Evolutionary conservation across 2,888 invertebrate genomes (phyloP).

Genomic region (Synanthedon formicaeformis): DNA sequence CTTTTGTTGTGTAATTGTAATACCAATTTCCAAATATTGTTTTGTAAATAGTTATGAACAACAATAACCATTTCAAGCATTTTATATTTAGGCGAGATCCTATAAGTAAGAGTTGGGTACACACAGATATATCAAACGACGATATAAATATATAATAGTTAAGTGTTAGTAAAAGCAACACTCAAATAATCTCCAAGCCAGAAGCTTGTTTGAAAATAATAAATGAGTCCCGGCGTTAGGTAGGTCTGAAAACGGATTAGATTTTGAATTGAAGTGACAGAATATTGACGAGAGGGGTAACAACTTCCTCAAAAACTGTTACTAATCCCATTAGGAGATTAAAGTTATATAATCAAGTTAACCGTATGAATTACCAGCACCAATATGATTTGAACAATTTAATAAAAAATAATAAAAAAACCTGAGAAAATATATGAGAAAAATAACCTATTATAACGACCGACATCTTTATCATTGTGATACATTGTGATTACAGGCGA

Average conservation of each 20-base stretch:
- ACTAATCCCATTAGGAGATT: not conserved
- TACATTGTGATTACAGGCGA: too few relatives aligned
- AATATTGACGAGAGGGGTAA: constrained; percentile 29
- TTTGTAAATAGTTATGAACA: too few relatives aligned
- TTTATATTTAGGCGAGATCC: too few relatives aligned
- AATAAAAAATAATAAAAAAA: too few relatives aligned
- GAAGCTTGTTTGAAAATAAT: constrained; percentile 12
- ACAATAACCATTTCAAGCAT: too few relatives aligned
- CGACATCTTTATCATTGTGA: too few relatives aligned
- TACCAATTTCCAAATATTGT: too few relatives aligned
- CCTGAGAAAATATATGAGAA: too few relatives aligned
- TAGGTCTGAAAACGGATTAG: constrained; percentile 20
- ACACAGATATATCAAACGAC: not conserved
- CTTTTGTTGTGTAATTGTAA: not conserved
- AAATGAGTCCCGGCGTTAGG: constrained; percentile 22
- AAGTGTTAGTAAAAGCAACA: not conserved
- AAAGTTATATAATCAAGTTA: not conserved
- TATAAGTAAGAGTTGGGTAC: not conserved
- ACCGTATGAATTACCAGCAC: too few relatives aligned
- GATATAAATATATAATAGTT: not conserved
- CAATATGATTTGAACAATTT: too few relatives aligned
- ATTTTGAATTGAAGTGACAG: constrained; percentile 35
- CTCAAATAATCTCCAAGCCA: not conserved
- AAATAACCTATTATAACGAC: too few relatives aligned
- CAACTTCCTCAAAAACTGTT: constrained; percentile 2